These are phyloP conservation scores for Scelioninae gen. 1 DNA, from an alignment of 2,888 invertebrate genomes.

Conservation along the genomic window DNA sequence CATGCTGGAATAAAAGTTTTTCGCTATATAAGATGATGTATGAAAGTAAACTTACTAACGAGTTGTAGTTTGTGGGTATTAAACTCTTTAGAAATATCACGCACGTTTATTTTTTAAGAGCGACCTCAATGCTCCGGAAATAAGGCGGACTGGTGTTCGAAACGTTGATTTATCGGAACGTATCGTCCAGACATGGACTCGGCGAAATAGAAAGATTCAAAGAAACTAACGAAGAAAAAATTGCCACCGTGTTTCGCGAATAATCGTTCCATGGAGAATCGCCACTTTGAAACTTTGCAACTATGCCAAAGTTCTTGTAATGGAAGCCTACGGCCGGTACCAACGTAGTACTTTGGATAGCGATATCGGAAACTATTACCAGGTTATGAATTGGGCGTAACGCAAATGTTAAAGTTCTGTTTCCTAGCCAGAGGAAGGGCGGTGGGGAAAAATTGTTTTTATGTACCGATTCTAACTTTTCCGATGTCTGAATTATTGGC, in stretches of 20 bases:
- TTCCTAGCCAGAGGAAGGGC: slow-evolving; percentile 10
- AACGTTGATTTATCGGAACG: slow-evolving; percentile 44
- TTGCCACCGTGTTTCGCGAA: slow-evolving; percentile 69
- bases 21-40: slow-evolving; percentile 70
- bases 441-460: slow-evolving; percentile 46
- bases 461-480: slow-evolving; percentile 50
- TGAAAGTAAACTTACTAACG: slow-evolving; percentile 72
- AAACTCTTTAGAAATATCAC: slow-evolving; percentile 66
- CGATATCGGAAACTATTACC: slow-evolving; percentile 69
- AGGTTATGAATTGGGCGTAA: slow-evolving; percentile 67
- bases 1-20: slow-evolving; percentile 72
- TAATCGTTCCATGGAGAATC: slow-evolving; percentile 77
- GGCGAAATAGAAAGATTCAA: slow-evolving; percentile 10
- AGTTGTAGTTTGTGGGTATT: slow-evolving; percentile 60
- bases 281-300: slow-evolving; percentile 76
- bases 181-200: slow-evolving; percentile 3
- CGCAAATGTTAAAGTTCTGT: slow-evolving; percentile 67
- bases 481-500: slow-evolving; percentile 48
- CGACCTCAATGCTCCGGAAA: slow-evolving; percentile 26
- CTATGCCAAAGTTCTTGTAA: slow-evolving; percentile 76
- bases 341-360: slow-evolving; percentile 42
- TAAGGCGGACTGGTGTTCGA: background rate
- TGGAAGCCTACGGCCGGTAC: slow-evolving; percentile 64
- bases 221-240: slow-evolving; percentile 16
- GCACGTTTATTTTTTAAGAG: slow-evolving; percentile 43